Evolutionary conservation across 2,113 vertebrate genomes (phyloP).

Genomic region (Centrocercus urophasianus): DNA sequence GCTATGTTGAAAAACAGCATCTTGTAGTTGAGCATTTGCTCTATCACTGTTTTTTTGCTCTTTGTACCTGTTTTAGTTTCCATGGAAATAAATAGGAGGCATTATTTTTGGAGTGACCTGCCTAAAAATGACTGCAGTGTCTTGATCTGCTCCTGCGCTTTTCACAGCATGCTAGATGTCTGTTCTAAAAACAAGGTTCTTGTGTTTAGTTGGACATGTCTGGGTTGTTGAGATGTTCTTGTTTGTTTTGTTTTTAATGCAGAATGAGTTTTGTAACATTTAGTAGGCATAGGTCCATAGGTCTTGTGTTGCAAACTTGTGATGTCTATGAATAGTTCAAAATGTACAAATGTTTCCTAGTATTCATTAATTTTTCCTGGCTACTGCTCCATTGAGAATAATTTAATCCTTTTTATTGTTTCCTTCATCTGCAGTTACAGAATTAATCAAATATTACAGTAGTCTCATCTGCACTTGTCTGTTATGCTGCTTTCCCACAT

Average conservation of each 20-base stretch:
- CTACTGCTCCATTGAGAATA: neutral
- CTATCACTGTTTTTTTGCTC: no score
- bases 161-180: fast-evolving
- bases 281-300: neutral
- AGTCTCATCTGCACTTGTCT: neutral
- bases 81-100: no score
- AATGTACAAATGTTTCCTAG: neutral
- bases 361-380: neutral
- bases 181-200: fast-evolving
- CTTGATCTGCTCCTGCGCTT: neutral
- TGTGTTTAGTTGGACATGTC: neutral
- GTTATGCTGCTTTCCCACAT: neutral
- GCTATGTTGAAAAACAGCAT: no score
- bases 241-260: neutral
- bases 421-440: neutral
- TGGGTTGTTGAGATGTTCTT: neutral
- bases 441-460: neutral
- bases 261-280: neutral
- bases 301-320: neutral
- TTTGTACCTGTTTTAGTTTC: no score
- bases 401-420: neutral
- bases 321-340: neutral
- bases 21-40: no score
- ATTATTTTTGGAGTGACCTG: no score
- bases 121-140: neutral